Evolutionary conservation across 2,888 invertebrate genomes (phyloP), one percentile per base, ranked within the genome.

Genomic region (Epistrophe eligans): DNA sequence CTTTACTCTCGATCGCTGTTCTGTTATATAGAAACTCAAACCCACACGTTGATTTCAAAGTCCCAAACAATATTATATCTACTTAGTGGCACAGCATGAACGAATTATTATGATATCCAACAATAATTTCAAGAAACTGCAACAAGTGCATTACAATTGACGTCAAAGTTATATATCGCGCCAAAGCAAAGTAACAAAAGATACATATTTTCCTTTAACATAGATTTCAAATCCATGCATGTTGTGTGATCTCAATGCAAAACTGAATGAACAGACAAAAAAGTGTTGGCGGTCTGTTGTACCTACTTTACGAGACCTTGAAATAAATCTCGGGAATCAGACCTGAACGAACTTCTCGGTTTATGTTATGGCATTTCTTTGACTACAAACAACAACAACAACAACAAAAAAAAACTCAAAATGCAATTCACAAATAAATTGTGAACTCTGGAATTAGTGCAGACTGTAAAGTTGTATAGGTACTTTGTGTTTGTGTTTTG

Each of bases 251-350:
- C 62, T 62, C 62, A 62, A 15, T 40, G 19, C 71, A 57, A 77
- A 60, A 38, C 52, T 50, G 67, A 81, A 76, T 67, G 71, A 48
- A 81, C 50, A 67, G 15, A 62, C 55, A 77, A 77, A 77, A n/a
- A 77, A 77, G 81, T 77, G 74, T 74, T 79, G 85, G 74, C 57
- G 81, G 82, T 64, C 35, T 50, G 19, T 24, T 24, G 24, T 24
- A 24, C 24, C 24, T 24, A 24, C 3, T 3, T 3, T 24, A 24
- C 82, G 10, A 64, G 64, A 85, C 85, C 85, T 85, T 85, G 85
- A 82, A 85, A 85, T 82, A 82, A 77, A 85, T 85, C 85, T 82
- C 60, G 82, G 67, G 77, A 85, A 85, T 85, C 77, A 82, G 85
- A 85, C 62, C 85, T 48, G 82, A 81, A 85, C 85, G 73, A 82